These are phyloP conservation scores for Polyommatus icarus DNA, from an alignment of 2,888 invertebrate genomes.

Conservation along the genomic window DNA sequence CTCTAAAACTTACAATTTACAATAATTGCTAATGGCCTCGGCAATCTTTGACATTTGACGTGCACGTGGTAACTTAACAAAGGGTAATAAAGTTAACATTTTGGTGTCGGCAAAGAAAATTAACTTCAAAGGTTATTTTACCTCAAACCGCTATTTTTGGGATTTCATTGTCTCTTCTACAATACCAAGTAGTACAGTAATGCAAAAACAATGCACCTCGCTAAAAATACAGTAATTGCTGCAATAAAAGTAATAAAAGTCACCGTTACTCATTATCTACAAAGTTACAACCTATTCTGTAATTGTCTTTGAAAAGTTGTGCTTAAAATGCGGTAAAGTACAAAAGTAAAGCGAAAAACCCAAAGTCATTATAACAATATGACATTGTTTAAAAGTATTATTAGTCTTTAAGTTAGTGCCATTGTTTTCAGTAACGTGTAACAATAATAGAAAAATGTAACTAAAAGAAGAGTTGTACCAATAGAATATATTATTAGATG, in stretches of 20 bases:
- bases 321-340: background rate
- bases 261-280: background rate
- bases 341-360: background rate
- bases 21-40: too few species aligned
- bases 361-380: background rate
- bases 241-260: background rate
- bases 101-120: background rate
- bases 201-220: background rate
- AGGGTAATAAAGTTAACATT: background rate
- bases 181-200: background rate
- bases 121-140: background rate
- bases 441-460: too few species aligned
- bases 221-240: background rate
- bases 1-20: too few species aligned
- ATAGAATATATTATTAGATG: too few species aligned
- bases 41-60: too few species aligned
- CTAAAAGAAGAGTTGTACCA: too few species aligned
- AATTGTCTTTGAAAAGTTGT: background rate
- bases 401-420: background rate
- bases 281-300: background rate
- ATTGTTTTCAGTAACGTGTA: background rate
- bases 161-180: background rate
- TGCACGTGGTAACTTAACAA: too few species aligned
- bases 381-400: background rate
- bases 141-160: background rate